These are phyloP conservation scores for Physeter macrocephalus DNA, from an alignment of 2,113 vertebrate species.

Conservation along the genomic window DNA sequence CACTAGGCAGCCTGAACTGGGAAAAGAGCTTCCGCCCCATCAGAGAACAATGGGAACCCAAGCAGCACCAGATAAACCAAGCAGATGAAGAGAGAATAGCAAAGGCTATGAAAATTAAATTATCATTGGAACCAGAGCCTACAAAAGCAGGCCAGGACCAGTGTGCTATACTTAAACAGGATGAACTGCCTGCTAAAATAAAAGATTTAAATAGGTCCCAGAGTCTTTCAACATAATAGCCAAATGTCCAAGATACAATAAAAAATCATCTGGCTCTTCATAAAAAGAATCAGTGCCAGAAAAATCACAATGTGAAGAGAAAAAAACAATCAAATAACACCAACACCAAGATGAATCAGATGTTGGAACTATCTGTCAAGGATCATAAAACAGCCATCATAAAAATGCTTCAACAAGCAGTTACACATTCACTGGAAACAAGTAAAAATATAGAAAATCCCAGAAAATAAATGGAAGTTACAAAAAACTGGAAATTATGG, in stretches of 20 bases:
- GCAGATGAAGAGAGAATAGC: neutral
- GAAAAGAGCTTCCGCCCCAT: neutral
- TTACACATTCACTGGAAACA: neutral
- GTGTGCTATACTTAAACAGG: neutral
- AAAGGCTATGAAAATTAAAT: neutral
- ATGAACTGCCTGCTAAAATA: neutral
- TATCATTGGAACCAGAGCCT: neutral
- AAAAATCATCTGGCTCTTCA: neutral
- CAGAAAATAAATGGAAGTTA: neutral
- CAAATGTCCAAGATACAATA: neutral
- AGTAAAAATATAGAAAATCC: neutral
- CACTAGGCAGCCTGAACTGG: neutral
- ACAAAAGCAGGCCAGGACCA: neutral
- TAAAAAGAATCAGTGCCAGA: neutral
- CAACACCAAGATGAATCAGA: neutral
- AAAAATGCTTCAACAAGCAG: neutral
- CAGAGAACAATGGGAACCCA: neutral
- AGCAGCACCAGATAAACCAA: neutral
- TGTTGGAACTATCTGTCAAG: neutral
- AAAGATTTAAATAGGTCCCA: neutral
- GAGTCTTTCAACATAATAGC: neutral
- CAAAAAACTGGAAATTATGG: neutral
- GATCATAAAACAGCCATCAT: neutral
- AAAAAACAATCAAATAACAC: neutral
- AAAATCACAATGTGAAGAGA: neutral